phyloP scores from a whole-genome alignment of 1,140 invertebrate species.

The Metopolophium dirhodum region DNA sequence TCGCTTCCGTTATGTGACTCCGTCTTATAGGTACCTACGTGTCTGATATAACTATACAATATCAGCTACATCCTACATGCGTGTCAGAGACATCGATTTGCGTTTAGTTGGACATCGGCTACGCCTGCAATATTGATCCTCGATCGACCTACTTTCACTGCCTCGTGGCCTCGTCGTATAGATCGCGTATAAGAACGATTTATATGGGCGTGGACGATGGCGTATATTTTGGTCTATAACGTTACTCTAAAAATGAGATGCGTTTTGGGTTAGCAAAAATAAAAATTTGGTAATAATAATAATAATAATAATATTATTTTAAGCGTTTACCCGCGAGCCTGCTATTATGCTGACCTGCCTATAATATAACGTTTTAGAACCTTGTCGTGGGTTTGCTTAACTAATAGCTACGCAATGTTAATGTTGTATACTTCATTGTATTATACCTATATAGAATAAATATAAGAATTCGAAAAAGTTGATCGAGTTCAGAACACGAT shows the following conservation, averaged over 20 bases:
- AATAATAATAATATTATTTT: neutral
- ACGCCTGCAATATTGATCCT: neutral
- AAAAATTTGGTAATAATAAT: neutral
- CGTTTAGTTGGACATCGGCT: neutral
- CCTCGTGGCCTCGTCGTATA: neutral
- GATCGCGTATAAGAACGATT: neutral
- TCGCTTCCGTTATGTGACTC: neutral
- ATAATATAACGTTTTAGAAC: neutral
- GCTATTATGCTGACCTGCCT: neutral
- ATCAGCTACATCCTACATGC: neutral
- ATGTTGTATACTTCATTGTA: too few relatives aligned
- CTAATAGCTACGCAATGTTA: neutral
- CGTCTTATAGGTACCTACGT: neutral
- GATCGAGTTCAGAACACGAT: neutral
- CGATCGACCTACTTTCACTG: constrained; percentile 23
- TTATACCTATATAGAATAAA: too few relatives aligned
- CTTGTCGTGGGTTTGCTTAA: neutral
- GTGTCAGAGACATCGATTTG: neutral
- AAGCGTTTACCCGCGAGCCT: neutral
- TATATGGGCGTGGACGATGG: neutral
- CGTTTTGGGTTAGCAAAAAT: neutral
- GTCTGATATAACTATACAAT: neutral
- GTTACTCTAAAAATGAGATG: neutral
- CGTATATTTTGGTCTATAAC: neutral
- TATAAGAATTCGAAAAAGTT: neutral